Conservation (phyloP, 2,797 vertebrate genomes). For the Steatocranus sp. region DNA sequence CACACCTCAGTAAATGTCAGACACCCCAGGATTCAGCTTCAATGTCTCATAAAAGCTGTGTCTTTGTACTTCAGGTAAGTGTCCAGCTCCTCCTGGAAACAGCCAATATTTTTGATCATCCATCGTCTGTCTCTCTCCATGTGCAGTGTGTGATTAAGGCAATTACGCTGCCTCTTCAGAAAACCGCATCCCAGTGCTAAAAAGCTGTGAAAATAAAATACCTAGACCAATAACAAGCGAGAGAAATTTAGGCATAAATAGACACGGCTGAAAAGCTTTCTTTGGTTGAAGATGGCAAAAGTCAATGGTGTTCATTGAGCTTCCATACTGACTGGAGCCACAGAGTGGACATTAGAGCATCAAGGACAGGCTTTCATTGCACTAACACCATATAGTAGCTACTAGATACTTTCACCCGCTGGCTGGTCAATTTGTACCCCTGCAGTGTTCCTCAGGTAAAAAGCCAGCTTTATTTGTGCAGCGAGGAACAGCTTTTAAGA, state of each 20-base stretch:
- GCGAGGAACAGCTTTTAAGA: neutral
- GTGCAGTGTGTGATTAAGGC: conserved; percentile 12
- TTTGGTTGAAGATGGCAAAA: neutral
- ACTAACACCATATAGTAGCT: neutral
- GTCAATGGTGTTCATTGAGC: neutral
- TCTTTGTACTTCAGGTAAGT: conserved; percentile 30
- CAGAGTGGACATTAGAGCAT: neutral
- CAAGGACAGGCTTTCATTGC: neutral
- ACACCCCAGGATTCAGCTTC: conserved; percentile 21
- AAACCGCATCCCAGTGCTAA: neutral
- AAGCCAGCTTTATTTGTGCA: neutral
- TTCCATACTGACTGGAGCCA: neutral
- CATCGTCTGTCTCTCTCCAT: neutral
- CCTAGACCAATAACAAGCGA: neutral
- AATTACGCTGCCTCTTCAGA: conserved; percentile 33
- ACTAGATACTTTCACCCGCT: neutral
- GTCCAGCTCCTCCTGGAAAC: conserved; percentile 2
- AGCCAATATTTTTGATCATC: conserved; percentile 9
- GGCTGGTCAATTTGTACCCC: neutral
- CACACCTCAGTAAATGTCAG: conserved; percentile 30
- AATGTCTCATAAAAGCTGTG: neutral
- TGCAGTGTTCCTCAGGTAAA: neutral
- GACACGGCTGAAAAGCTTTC: neutral
- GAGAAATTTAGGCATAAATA: neutral
- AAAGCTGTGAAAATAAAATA: neutral